Conservation (phyloP, 2,113 vertebrate species). For the Orientallactaga bullata region DNA sequence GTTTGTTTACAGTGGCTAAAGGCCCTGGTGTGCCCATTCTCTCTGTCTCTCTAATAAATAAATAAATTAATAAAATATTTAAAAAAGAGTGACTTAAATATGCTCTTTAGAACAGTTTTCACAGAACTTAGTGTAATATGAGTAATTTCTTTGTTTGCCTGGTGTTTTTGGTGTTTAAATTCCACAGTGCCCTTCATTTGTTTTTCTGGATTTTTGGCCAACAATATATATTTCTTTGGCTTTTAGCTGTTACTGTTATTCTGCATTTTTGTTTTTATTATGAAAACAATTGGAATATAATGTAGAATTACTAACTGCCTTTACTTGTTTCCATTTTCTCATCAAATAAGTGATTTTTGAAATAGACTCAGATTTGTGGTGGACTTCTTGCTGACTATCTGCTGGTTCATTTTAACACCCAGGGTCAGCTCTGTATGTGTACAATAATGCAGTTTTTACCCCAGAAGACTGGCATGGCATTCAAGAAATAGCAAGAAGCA, state of each 20-base stretch:
- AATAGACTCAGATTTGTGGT: not conserved
- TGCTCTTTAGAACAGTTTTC: not conserved
- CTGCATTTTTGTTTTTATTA: constrained; percentile 24
- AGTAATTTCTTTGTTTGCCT: constrained; percentile 6
- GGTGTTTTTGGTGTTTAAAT: not conserved
- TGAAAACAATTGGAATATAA: not conserved
- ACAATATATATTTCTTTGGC: not conserved
- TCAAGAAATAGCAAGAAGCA: constrained; percentile 98
- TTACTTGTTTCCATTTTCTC: not conserved
- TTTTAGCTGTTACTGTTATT: constrained; percentile 21
- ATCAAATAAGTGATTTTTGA: not conserved
- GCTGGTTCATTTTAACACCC: not conserved
- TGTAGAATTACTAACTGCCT: not conserved
- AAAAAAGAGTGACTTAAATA: not conserved
- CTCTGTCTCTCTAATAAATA: too few species aligned
- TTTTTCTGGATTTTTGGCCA: not conserved
- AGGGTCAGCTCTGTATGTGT: constrained; percentile 96
- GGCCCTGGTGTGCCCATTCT: too few species aligned
- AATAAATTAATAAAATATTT: too few species aligned
- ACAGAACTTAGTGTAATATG: not conserved
- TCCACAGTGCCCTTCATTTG: not conserved
- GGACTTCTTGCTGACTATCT: constrained; percentile 27
- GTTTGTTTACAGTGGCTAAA: too few species aligned
- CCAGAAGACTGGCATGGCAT: constrained; percentile 98
- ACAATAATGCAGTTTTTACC: constrained; percentile 97